Evolutionary conservation across 2,797 vertebrate species (phyloP), one percentile per base, ranked within the genome.

Genomic region (Melanotaenia parkinsoni): DNA sequence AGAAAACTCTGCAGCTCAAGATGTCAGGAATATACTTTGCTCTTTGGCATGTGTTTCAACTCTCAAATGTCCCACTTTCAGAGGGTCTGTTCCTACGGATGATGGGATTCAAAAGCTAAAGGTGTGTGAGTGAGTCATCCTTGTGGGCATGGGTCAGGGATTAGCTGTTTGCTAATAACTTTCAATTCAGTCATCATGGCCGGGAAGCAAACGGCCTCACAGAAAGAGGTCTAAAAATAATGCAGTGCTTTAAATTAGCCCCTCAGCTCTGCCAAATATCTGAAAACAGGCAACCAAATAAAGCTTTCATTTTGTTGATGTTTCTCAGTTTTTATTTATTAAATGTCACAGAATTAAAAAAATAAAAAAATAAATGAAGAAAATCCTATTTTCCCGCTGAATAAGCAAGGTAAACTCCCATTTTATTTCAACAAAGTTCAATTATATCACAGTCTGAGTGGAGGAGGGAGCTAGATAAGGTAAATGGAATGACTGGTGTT

Each of bases 161-260:
- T 89, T 81, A 85, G 59, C 69, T 87, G 67, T 72, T 37, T 73
- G 65, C 58, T 78, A 73, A 66, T 83, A 82, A 84, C 81, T 81
- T 86, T 83, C 79, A 67, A 74, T 90, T 69, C 79, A 86, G 72
- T 85, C 80, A 77, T 81, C 72, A 74, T 74, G 75, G 69, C 78
- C 69, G 63, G 72, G 81, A 84, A 86, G 88, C 79, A 82, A 89
- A 88, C 32, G 77, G 80, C 87, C 76, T 80, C 72, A 56, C 75
- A 77, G 67, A 70, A 26, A 13, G 68, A 69, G 57, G 61, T 76
- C 86, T 89, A 88, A 88, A 91, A 89, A 89, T 89, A 90, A 82
- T 81, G 51, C 83, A 56, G 40, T 37, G 65, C 71, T 83, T 90
- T 89, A 82, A 90, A 88, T 88, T 83, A 88, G 73, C 73, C 74